Base-by-base conservation (phyloP, 2,888 invertebrate genomes). In the Tachina grossa region DNA sequence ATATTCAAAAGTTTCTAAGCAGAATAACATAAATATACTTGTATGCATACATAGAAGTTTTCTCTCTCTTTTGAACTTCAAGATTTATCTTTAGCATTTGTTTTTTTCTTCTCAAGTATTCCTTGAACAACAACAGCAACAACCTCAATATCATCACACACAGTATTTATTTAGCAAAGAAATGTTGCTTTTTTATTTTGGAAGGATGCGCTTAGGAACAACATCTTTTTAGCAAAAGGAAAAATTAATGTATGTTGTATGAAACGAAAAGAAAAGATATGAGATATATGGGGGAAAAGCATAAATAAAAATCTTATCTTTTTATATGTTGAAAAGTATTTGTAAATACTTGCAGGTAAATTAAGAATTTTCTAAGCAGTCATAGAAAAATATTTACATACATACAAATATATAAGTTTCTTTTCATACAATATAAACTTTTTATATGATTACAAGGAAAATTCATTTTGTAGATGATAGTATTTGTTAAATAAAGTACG, bases 121-220 rank as follows among this genome's bases (percentile, higher is more conserved):
- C 63, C 72, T 72, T 65, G 13, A 75, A 43, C 71, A 76, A 53
- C 55, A 51, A 31, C 59, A 14, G 31, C 45, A 16, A 9, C 71
- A 55, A 55, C 61, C 81, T 81, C 61, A 81, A 75, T 61, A 57
- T 57, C 66, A 65, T 47, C 57, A 47, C 66, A 47, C 66, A 87
- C 88, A 71, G 89, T 90, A 90, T 90, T 90, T 90, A 89, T 88
- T 89, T 82, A 89, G 91, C 90, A 90, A 90, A 90, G 57, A 77
- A 71, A 83, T 78, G 11, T 22, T 71, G 72, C 59, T 31, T 31
- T 31, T 31, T 6, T 45, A 11, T 22, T 72, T 59, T 59, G 31
- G 31, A 66, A 57, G 76, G 59, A 49, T 61, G n/a, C 14, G 8
- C 22, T 31, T 11, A 47, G 16, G 9, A 82, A 65, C 72, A 57